Evolutionary conservation across 92 coral and sea anemone species (phyloP), one percentile per base, ranked within the genome.

Genomic region (Palythoa heliodiscus): DNA sequence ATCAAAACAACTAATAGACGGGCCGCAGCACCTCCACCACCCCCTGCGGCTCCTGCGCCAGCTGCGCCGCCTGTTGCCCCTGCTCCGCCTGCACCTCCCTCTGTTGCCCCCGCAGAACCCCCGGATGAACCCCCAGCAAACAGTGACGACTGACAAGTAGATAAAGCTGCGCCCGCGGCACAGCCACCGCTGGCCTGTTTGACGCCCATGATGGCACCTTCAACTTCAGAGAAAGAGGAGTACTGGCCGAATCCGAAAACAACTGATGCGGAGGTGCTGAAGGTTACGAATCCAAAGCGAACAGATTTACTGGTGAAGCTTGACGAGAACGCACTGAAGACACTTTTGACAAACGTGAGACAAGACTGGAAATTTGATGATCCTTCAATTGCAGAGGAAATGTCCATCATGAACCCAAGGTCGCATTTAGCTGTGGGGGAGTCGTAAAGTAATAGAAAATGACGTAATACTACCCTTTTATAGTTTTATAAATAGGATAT

Each of bases 91-190:
- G 58, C 23, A 29, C 66, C 82, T 76, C 81, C 81, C 57, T 57
- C 82, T 2, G 84, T 20, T 19, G 60, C 73, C 47, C 74, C 84
- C 84, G 74, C 58, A 64, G 73, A 80, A 12, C 82, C 23, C 24
- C 74, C 84, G 22, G 84, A 78, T 35, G 83, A 80, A 2, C 84
- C 84, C 11, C 35, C 74, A 2, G 84, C 88, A 68, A 93, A 93
- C 17, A 93, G 77, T n/a, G 88, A 89, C 1, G 93, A 71, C 38
- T 78, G 85, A 60, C 97, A 86, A 11, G 93, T 93, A 6, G 88
- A 70, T 1, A 93, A 53, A 25, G 91, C 93, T 83, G 85, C 87
- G 12, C 93, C 93, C 38, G 88, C 93, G 2, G 91, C 88, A 40
- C 90, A 86, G 0, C 83, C 81, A 23, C 93, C 90, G 50, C 90